Base-by-base conservation (phyloP, 2,797 vertebrate species). In the Catostomus latipinnis region DNA sequence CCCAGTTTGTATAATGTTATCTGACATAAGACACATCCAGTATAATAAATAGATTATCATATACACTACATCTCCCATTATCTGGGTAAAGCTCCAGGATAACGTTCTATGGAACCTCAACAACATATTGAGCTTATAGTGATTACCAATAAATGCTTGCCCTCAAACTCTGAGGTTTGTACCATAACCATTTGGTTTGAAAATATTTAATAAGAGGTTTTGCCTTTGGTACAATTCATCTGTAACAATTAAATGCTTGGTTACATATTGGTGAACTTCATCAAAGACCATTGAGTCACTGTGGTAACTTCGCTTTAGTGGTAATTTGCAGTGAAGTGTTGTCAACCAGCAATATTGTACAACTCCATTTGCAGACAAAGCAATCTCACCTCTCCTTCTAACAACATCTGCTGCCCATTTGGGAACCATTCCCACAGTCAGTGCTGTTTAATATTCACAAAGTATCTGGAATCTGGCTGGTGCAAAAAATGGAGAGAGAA, bases 341-440 rank as follows among this genome's bases (percentile, higher is more conserved):
- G 91, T 93, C 91, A 92, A 82, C 76, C 60, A 62, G 84, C 77
- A 22, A 91, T 90, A 88, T 91, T 92, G 93, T 91, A 92, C 90
- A 92, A 91, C 91, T 91, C 84, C 60, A 83, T 87, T 88, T 90
- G 85, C 88, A 93, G 92, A 94, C 91, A 91, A 93, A 94, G 93
- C 92, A 93, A 88, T 88, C 91, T 89, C 87, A 84, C 84, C 87
- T 71, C 49, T 85, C 84, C 90, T 83, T 89, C 87, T 56, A 81
- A 86, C 87, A 90, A 93, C 94, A 95, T 94, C 93, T 95, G 94
- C 90, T 89, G 92, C 88, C 91, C 93, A 93, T 95, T 94, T 92
- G 80, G 1, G 46, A 86, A 85, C 89, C 91, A 93, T 94, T 94
- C 93, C 91, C 88, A 87, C 87, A 90, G 90, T 89, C 90, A 82